Evolutionary conservation across 2,113 vertebrate species (phyloP).

Genomic region (Gila orcuttii): DNA sequence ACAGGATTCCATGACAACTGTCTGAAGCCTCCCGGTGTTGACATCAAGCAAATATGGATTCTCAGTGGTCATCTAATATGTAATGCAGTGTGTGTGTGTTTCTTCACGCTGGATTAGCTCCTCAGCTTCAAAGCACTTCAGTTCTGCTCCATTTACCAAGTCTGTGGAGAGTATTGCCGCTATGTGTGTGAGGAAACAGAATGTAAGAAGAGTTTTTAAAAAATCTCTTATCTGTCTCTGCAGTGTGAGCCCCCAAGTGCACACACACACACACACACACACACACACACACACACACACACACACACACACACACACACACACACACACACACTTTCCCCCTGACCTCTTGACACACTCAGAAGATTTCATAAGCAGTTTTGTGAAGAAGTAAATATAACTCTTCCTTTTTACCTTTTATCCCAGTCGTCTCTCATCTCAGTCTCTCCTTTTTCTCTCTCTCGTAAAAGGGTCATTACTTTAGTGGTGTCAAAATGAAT

Average conservation of each 20-base stretch:
- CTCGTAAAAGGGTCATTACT: conserved; percentile 48
- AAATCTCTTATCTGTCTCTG: conserved; percentile 67
- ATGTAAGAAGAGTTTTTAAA: conserved; percentile 33
- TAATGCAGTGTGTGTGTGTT: conserved; percentile 49
- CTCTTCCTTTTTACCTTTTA: conserved; percentile 22
- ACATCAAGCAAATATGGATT: conserved; percentile 62
- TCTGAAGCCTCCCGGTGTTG: conserved; percentile 61
- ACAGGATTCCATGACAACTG: conserved; percentile 16
- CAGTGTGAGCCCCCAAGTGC: conserved; percentile 65
- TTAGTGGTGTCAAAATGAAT: conserved; percentile 52
- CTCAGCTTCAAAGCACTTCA: conserved; percentile 78
- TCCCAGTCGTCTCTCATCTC: conserved; percentile 33
- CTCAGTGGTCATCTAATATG: conserved; percentile 61
- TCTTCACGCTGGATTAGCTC: conserved; percentile 80
- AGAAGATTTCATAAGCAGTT: conserved; percentile 45
- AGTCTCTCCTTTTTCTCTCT: conserved; percentile 11
- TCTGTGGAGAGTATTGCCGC: conserved; percentile 48
- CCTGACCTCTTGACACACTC: conserved; percentile 39
- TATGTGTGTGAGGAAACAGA: conserved; percentile 35
- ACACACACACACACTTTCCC: neutral
- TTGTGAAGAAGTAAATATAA: conserved; percentile 41
- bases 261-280: conserved; percentile 20
- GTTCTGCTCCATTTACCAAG: conserved; percentile 80
- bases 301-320: conserved; percentile 38
- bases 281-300: conserved; percentile 16